Percentiles rank a stretch among this genome's conserved stretches.
Conservation (phyloP, 1,140 invertebrate genomes). For the Neodiprion virginianus region DNA sequence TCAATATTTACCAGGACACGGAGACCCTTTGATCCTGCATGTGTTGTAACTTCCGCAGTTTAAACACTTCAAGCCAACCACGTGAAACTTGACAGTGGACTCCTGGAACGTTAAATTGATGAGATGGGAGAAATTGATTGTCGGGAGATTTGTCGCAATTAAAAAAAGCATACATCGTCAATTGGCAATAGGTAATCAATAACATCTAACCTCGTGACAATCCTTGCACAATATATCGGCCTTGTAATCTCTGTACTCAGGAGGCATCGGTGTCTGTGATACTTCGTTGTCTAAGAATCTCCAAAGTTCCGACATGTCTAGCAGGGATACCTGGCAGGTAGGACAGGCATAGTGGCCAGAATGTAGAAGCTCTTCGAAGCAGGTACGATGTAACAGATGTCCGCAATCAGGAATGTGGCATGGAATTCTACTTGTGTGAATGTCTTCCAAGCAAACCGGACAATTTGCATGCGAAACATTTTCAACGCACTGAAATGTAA, state of each 20-base stretch:
- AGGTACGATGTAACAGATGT: conserved; percentile 81
- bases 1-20: conserved; percentile 43
- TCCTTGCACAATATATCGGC: conserved; percentile 86
- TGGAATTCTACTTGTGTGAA: conserved; percentile 86
- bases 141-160: conserved; percentile 18
- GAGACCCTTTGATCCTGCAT: conserved; percentile 73
- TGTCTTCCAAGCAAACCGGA: conserved; percentile 86
- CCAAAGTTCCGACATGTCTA: conserved; percentile 85
- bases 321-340: conserved; percentile 83
- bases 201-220: conserved; percentile 78
- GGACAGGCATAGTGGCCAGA: conserved; percentile 86
- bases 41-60: conserved; percentile 89
- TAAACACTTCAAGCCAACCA: conserved; percentile 83
- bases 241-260: conserved; percentile 78
- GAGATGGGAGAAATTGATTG: conserved; percentile 10
- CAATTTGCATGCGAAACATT: conserved; percentile 86
- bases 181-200: not conserved
- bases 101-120: conserved; percentile 64
- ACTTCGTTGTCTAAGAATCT: conserved; percentile 82
- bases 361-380: conserved; percentile 79
- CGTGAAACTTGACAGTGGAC: conserved; percentile 82
- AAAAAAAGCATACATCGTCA: conserved; percentile 1
- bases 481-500: conserved; percentile 78
- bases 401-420: conserved; percentile 88
- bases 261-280: conserved; percentile 79